These are phyloP conservation scores for Alligator sinensis DNA, from an alignment of 2,113 vertebrate genomes.

Conservation along the genomic window DNA sequence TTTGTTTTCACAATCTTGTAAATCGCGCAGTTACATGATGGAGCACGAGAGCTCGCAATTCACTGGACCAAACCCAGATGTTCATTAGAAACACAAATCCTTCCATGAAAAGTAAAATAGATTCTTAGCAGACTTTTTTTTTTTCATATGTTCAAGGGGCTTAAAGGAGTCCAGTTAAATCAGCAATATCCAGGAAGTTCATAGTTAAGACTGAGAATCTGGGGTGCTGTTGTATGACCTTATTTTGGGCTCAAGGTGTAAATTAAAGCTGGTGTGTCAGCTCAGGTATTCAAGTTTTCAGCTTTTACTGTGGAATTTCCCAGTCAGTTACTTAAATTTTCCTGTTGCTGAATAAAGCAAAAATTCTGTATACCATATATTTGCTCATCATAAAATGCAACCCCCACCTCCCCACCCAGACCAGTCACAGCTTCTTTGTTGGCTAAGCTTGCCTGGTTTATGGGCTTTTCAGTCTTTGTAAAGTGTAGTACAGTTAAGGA, in stretches of 20 bases:
- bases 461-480: conserved; percentile 66
- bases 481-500: conserved; percentile 52
- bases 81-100: neutral
- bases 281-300: conserved; percentile 43
- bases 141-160: neutral
- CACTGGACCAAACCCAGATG: conserved; percentile 50
- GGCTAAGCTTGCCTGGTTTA: conserved; percentile 44
- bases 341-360: conserved; percentile 57
- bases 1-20: conserved; percentile 28
- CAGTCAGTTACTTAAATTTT: conserved; percentile 57
- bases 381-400: conserved; percentile 66
- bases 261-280: conserved; percentile 24
- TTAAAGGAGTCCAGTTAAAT: conserved; percentile 12
- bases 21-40: neutral
- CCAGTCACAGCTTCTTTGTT: conserved; percentile 70
- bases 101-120: neutral
- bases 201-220: conserved; percentile 31
- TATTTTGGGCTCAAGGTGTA: neutral
- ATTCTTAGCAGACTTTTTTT: too few relatives aligned
- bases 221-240: neutral
- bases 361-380: conserved; percentile 56
- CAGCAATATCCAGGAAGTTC: conserved; percentile 54
- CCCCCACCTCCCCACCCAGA: conserved; percentile 20
- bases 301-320: conserved; percentile 40
- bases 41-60: neutral